Base-by-base conservation (phyloP, 2,888 invertebrate species). In the Amphimallon solstitiale region DNA sequence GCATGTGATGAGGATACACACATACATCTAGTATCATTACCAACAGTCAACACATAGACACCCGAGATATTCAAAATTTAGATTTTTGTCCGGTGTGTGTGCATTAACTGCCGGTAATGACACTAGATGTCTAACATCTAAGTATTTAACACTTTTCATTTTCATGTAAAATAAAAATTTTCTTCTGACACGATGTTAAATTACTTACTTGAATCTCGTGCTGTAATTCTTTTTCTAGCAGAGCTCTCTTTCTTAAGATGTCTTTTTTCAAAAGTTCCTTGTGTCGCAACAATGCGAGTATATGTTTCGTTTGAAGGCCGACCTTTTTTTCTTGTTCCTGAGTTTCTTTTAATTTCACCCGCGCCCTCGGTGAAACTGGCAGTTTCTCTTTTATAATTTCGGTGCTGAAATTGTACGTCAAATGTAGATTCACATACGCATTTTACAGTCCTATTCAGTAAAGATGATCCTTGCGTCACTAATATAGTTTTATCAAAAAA, bases 241-340 rank as follows among this genome's bases (percentile, higher is more conserved):
- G 83, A 1, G 93, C 93, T 72, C 97, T 86, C 79, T 97, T 97
- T 77, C 95, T 92, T 69, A 96, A 87, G 71, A 97, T 97, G 76
- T 96, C 96, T 78, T 94, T 96, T 81, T 96, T 96, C 51, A 98
- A 87, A 74, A 92, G 85, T 80, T 97, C 97, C 79, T 96, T 97
- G 76, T 97, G 96, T 74, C 93, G 90, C 80, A 92, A 91, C 17
- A 95, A 86, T 38, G 92, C 85, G 78, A 92, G 89, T 79, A 92
- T 90, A 69, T 92, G 86, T 72, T 87, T 86, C 9, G 85, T 87
- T 79, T 82, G 86, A 72, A 81, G 87, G 76, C 85, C 85, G 72
- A 84, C 86, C 77, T 82, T 86, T 72, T 83, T 87, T 67, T 84
- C 87, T 69, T 82, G 85, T 73, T 86, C 88, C 65, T 80, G 86